Base-by-base conservation (phyloP, 2,888 invertebrate species). In the Cataglyphis albicans region DNA sequence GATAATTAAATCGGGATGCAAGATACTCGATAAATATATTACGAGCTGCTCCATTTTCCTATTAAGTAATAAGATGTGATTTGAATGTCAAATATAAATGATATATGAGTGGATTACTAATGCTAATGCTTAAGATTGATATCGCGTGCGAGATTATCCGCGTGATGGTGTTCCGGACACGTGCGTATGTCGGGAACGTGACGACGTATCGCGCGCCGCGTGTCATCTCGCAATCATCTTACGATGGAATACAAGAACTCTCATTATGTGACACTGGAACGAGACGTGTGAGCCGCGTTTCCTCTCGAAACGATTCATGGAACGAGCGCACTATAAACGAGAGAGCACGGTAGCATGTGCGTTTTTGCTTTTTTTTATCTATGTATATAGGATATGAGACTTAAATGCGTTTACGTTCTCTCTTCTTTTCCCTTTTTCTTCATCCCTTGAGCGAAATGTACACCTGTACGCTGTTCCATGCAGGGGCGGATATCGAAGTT, bases 251-350 rank as follows among this genome's bases (percentile, higher is more conserved):
- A 41, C 59, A 35, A 32, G 59, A 57, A 68, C 41, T 29, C 67
- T 78, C 57, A 59, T 78, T 78, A 76, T 29, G 52, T 52, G 74
- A 73, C 74, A 81, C n/a, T 38, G 38, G 75, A 44, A 44, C 64
- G 67, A 74, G 72, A 52, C 61, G 74, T 73, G 63, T 75, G n/a
- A 38, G 57, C 35, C 73, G 61, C 80, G 75, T 84, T 82, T 85
- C 81, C 76, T 87, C 81, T 87, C 76, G 84, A 84, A 85, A 83
- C 57, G 63, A 86, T 81, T 81, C 83, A 38, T 41, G 59, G 70
- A 81, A 86, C 70, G 76, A 81, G 75, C 57, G 52, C 41, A 78
- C 82, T 87, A 84, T 84, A 29, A 29, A 29, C 74, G 57, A 68
- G 57, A 76, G 67, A 67, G 41, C 12, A 32, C 68, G 48, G 68